Conservation (phyloP, 2,113 vertebrate species). For the Plestiodon gilberti region DNA sequence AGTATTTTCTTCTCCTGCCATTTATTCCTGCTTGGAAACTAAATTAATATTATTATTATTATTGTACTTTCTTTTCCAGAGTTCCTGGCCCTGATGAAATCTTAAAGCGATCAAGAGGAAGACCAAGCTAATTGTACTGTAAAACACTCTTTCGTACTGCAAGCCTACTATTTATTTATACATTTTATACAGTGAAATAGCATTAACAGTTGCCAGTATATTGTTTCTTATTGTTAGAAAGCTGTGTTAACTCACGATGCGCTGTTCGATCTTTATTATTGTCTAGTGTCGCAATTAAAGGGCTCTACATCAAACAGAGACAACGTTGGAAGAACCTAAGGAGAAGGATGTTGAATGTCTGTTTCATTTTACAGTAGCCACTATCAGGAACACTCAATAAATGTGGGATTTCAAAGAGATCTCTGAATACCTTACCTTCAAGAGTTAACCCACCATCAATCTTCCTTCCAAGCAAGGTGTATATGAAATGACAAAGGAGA, state of each 20-base stretch:
- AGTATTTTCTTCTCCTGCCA: too few species aligned
- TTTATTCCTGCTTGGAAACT: too few species aligned
- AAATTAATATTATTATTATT: too few species aligned
- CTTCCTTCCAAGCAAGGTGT: background rate
- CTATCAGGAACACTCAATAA: conserved; percentile 7
- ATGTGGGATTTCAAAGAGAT: conserved; percentile 21
- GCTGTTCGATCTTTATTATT: accelerated
- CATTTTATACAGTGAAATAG: conserved; percentile 43
- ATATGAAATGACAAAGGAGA: background rate
- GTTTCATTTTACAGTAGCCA: background rate
- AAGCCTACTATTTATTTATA: conserved; percentile 44
- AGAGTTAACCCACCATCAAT: conserved; percentile 8
- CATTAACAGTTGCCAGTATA: conserved; percentile 24
- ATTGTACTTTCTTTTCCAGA: conserved; percentile 70
- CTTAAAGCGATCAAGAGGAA: conserved; percentile 66
- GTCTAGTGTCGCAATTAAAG: conserved; percentile 8
- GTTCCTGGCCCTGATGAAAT: conserved; percentile 79
- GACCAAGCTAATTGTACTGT: conserved; percentile 23
- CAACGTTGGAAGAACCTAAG: conserved; percentile 15
- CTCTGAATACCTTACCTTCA: background rate
- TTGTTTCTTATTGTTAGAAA: conserved; percentile 29
- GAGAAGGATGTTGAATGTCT: conserved; percentile 17
- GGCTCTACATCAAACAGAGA: background rate
- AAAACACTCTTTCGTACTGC: conserved; percentile 26
- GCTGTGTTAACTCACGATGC: background rate